Base-by-base conservation (phyloP, 1,140 invertebrate species). In the Danaus plexippus region DNA sequence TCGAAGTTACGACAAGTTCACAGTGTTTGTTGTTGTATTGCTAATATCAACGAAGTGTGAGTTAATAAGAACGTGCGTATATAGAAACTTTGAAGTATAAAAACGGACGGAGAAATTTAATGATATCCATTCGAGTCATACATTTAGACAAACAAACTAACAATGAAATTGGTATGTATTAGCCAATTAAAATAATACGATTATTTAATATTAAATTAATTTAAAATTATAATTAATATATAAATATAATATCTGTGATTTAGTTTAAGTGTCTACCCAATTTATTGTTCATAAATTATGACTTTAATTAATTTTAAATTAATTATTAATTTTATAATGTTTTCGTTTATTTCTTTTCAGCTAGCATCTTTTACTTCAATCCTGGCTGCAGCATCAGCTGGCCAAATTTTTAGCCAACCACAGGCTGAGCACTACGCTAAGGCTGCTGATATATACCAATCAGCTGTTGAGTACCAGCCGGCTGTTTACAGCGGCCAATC, bases 131-230 rank as follows among this genome's bases (percentile, higher is more conserved):
- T 75, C 67, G 50, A 32, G 47, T 49, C 54, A 67, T 57, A 57
- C 60, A 60, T 63, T 53, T 60, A 40, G 57, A 47, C 56, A 54
- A 57, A 52, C 47, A 50, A 12, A 60, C 47, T 54, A 59, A 77
- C 59, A 60, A 82, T 82, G 79, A 78, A 74, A 62, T 60, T 78
- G 77, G 77, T 82, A 69, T 61, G 78, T 77, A 49, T 10, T 13
- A 10, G 11, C n/a, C 46, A 11, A 46, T 46, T 46, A 41, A 13
- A n/a, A 46, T 22, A 11, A 11, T 42, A 32, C 47, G 11, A 49
- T 45, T 48, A 2, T 41, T 45, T 32, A 32, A 32, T 32, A 32
- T 7, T 32, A 32, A 32, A 32, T 32, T 3, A 32, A 32, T 32
- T 32, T 3, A 32, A 32, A 32, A 32, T 4, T 32, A 3, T 3